Base-by-base conservation (phyloP, 2,888 invertebrate genomes). In the Acholoe squamosa region DNA sequence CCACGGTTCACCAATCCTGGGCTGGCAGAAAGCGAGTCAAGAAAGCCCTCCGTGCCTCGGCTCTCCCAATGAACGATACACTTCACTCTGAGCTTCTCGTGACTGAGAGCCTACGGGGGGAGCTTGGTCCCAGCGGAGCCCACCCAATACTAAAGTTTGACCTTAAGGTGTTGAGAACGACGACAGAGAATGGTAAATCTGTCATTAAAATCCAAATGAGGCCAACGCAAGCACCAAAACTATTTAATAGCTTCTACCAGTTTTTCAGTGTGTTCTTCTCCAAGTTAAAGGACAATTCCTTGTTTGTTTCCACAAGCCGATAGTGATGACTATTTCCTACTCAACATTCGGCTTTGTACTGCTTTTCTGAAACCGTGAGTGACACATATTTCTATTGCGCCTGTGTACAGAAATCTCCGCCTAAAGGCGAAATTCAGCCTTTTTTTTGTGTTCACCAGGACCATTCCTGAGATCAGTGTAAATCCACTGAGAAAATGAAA, bases 181-280 rank as follows among this genome's bases (percentile, higher is more conserved):
- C 25, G 28, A 33, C 22, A 1, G n/a, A 31, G 16, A 25, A 19
- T 52, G 56, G 43, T 16, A 89, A 34, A 19, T 89, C 25, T 0
- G 25, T 16, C 12, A 76, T 90, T 28, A 31, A 52, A 25, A 31
- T 92, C 12, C 89, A 90, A 52, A 61, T 90, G 67, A 25, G 77
- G 19, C 89, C 91, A 3, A 88, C 67, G 0, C 51, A 89, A 10
- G 90, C 88, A 7, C 25, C 89, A 19, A 92, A 92, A n/a, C 91
- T 92, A 84, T 92, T 92, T 71, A 89, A 61, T 12, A 84, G 91
- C n/a, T 92, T 92, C 89, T 89, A 43, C 28, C 84, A 91, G 16
- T 92, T 91, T 80, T 90, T 92, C 91, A 92, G 67, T 61, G 89
- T 91, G 14, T 91, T 91, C 88, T 89, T 92, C 52, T 19, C 71